phyloP scores from a whole-genome alignment of 2,888 invertebrate species.

The Belgica antarctica region DNA sequence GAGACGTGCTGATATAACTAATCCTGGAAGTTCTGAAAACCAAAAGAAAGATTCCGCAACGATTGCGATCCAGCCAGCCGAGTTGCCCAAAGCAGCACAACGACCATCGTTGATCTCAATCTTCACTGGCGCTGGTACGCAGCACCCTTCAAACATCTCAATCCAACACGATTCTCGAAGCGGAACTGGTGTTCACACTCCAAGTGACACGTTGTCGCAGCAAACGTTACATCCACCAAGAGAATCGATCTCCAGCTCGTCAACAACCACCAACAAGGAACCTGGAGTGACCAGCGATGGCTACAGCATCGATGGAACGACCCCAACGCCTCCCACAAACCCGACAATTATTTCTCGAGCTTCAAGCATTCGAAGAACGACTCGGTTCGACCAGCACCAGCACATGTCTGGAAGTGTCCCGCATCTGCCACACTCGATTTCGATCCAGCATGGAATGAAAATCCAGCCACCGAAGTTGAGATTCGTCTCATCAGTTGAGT shows the following conservation, averaged over 20 bases:
- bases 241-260: conserved; percentile 63
- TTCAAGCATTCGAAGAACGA: conserved; percentile 44
- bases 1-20: conserved; percentile 51
- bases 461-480: conserved; percentile 67
- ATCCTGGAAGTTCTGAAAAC: conserved; percentile 48
- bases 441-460: conserved; percentile 53
- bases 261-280: conserved; percentile 58
- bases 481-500: conserved; percentile 79
- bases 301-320: conserved; percentile 51
- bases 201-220: conserved; percentile 55
- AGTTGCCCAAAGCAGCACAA: conserved; percentile 60
- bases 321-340: not conserved
- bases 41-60: conserved; percentile 54
- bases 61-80: conserved; percentile 54
- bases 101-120: conserved; percentile 68
- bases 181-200: conserved; percentile 54
- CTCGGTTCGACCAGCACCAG: conserved; percentile 35
- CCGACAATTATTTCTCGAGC: conserved; percentile 49
- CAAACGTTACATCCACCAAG: conserved; percentile 56
- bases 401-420: conserved; percentile 51
- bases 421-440: conserved; percentile 56
- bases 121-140: conserved; percentile 59
- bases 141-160: conserved; percentile 52
- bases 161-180: conserved; percentile 54
- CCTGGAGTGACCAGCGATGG: conserved; percentile 52